These are phyloP conservation scores for Dryomyza anilis DNA, from an alignment of 2,888 invertebrate genomes.

Conservation along the genomic window DNA sequence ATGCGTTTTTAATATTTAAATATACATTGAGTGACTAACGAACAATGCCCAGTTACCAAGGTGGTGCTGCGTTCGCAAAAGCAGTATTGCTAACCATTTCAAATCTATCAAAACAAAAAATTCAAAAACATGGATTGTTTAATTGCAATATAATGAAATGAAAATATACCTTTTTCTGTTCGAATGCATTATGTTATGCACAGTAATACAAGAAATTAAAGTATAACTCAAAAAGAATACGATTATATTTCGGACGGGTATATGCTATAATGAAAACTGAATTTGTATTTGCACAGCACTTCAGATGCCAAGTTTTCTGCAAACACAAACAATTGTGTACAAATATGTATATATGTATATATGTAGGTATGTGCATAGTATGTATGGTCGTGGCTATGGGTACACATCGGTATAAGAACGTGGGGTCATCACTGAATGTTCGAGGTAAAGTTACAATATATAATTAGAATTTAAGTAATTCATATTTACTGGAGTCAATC, in stretches of 20 bases:
- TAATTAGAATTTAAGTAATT: slow-evolving; percentile 23
- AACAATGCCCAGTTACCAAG: too few relatives aligned
- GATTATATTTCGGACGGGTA: slow-evolving; percentile 34
- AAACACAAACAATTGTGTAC: slow-evolving; percentile 54
- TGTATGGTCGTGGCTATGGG: not conserved
- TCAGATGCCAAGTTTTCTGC: slow-evolving; percentile 56
- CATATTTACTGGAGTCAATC: too few relatives aligned
- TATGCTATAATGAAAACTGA: slow-evolving; percentile 42
- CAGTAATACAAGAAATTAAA: not conserved
- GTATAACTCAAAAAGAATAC: not conserved
- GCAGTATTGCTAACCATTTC: too few relatives aligned
- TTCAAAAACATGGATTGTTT: too few relatives aligned
- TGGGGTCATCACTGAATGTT: not conserved
- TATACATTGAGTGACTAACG: too few relatives aligned
- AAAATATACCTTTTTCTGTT: not conserved
- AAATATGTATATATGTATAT: slow-evolving; percentile 43
- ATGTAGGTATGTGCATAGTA: slow-evolving; percentile 1
- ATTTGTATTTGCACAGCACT: slow-evolving; percentile 56
- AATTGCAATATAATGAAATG: not conserved
- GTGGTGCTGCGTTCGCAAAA: too few relatives aligned
- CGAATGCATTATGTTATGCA: not conserved
- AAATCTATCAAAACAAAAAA: too few relatives aligned
- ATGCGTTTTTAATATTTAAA: too few relatives aligned
- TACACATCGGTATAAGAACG: not conserved
- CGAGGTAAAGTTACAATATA: slow-evolving; percentile 12